phyloP scores from a whole-genome alignment of 2,888 invertebrate genomes.

The Hyposoter didymator region DNA sequence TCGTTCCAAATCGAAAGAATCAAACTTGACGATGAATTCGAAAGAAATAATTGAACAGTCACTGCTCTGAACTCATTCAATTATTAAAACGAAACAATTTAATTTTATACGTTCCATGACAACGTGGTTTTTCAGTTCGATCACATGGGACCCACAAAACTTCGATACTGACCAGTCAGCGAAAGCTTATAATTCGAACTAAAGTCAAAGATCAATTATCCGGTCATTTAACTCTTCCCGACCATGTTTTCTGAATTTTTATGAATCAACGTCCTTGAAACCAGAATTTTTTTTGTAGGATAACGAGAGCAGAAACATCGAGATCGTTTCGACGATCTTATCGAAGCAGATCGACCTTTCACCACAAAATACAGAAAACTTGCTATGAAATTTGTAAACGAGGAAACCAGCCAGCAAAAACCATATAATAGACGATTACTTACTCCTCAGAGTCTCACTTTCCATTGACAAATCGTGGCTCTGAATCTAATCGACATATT shows the following conservation, averaged over 20 bases:
- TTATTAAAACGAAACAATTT: not conserved
- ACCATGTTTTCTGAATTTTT: conserved; percentile 46
- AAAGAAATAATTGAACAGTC: not conserved
- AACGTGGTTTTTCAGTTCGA: not conserved
- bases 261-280: conserved; percentile 26
- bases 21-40: not conserved
- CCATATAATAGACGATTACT: not conserved
- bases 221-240: conserved; percentile 29
- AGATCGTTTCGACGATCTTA: conserved; percentile 10
- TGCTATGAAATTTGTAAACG: not conserved
- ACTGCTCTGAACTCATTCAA: not conserved
- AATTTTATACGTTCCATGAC: not conserved
- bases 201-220: conserved; percentile 64
- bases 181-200: conserved; percentile 19
- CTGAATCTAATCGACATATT: not conserved
- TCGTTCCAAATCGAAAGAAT: not conserved
- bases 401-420: not conserved
- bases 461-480: not conserved
- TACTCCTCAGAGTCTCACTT: not conserved
- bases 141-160: not conserved
- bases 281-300: conserved; percentile 13
- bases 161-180: not conserved
- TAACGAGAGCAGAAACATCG: conserved; percentile 13
- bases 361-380: not conserved
- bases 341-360: not conserved